Base-by-base conservation (phyloP, 2,888 invertebrate genomes). In the Cheiracanthium punctorium region DNA sequence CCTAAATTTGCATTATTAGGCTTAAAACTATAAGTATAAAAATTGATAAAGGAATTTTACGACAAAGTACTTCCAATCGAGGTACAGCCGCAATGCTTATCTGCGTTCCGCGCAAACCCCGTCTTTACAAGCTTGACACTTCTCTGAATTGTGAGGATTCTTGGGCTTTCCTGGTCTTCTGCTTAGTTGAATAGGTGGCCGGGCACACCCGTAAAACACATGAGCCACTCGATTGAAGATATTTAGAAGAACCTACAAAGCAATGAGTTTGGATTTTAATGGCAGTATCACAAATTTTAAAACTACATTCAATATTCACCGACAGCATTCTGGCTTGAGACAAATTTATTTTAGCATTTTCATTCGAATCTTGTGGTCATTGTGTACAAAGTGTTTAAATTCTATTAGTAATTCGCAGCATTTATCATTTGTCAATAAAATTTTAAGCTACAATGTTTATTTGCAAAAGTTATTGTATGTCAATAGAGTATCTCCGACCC, bases 81-180 rank as follows among this genome's bases (percentile, higher is more conserved):
- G 2, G 58, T n/a, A 69, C 12, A 30, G 33, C n/a, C 7, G 43
- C 24, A 33, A 28, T 33, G 30, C 32, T 65, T 70, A 87, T 52
- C 87, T 87, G 65, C 88, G 75, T 41, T 89, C 87, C 8, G 89
- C 85, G 70, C 91, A 89, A 12, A 90, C 85, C 8, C 92, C 92
- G 82, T 92, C 92, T 80, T 91, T 90, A 88, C 92, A 92, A 1
- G 93, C 92, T 89, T 92, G 92, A 88, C 93, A 93, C 37, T 92
- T 90, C 24, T 91, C 91, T 2, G 91, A 89, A 67, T 92, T 92
- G 89, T 93, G 93, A 76, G 92, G 92, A 80, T 91, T 91, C 29
- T 91, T 89, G 2, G 93, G 92, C 89, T 92, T 92, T 10, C 93
- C 93, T 41, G 91, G 90, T 48, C 92, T 90, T 48, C 92, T 89